Base-by-base conservation (phyloP, 2,888 invertebrate species). In the Euphydryas editha region DNA sequence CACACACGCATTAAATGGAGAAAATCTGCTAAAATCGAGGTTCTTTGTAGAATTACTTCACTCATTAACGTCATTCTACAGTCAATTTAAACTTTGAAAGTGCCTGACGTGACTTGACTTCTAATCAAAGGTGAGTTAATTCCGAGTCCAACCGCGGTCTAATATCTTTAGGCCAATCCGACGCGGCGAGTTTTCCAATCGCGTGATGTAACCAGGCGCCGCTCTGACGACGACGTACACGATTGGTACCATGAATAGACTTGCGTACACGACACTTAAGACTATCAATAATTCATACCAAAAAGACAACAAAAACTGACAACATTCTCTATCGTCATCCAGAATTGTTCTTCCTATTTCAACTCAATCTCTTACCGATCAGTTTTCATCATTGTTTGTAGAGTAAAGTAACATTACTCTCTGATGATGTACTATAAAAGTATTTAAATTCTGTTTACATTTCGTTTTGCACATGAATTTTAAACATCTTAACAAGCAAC, bases 201-300 rank as follows among this genome's bases (percentile, higher is more conserved):
- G 79, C 72, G 77, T 92, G 88, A 91, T 88, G 90, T 88, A 89
- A 92, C 81, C 76, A 79, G 90, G 89, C 92, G 91, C 90, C 90
- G 78, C 74, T 65, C 72, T 76, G 86, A 80, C 87, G 88, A 80
- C 79, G 76, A 68, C 71, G 72, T 72, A 72, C 74, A 66, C 76
- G 71, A 74, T 63, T 68, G 75, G 76, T 73, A 76, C 75, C 73
- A 70, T 72, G 78, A 76, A 76, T 75, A 75, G 72, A 70, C 74
- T 30, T 68, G 73, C 71, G 72, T 73, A 72, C 73, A 68, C 72
- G 69, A 73, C 72, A 71, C 69, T 74, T 75, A 71, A 73, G 68
- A 73, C 69, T 60, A 75, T 77, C 76, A 76, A 76, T 77, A 76
- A 78, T 76, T 76, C 74, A 79, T 78, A 72, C 55, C 64, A 74